These are phyloP conservation scores for Habroteleia sp. DNA, from an alignment of 2,888 invertebrate genomes.

Conservation along the genomic window DNA sequence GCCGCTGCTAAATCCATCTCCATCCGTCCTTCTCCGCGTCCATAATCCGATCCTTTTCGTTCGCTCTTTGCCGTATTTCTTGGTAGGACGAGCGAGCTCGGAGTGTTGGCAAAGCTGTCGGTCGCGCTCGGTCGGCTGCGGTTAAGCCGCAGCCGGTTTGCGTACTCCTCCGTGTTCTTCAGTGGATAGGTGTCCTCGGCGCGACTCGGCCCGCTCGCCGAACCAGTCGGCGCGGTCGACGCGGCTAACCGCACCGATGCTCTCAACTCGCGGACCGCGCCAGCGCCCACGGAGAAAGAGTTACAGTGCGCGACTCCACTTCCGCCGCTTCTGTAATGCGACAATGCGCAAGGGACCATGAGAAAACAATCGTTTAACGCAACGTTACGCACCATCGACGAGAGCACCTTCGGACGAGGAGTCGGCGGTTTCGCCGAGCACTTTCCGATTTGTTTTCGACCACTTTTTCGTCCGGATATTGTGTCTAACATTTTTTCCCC, in stretches of 20 bases:
- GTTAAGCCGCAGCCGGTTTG: conserved; percentile 76
- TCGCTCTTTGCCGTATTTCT: conserved; percentile 61
- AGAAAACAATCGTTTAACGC: conserved; percentile 62
- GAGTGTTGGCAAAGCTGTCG: conserved; percentile 63
- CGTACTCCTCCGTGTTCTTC: conserved; percentile 66
- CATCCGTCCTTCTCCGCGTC: conserved; percentile 21
- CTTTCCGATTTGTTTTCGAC: conserved; percentile 4
- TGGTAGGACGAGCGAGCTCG: conserved; percentile 61
- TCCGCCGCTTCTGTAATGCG: conserved; percentile 43
- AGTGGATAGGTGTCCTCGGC: conserved; percentile 78
- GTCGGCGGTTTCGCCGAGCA: conserved; percentile 27
- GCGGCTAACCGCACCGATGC: conserved; percentile 80
- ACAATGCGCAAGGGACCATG: conserved; percentile 50
- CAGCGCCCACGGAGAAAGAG: conserved; percentile 18
- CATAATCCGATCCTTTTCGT: conserved; percentile 43
- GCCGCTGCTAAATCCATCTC: conserved; percentile 28
- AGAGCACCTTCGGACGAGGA: conserved; percentile 33
- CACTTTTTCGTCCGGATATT: no score
- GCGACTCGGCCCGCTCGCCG: conserved; percentile 70
- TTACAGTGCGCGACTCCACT: conserved; percentile 34
- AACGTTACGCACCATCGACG: conserved; percentile 54
- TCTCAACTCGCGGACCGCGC: conserved; percentile 75
- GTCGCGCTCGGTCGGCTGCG: conserved; percentile 73
- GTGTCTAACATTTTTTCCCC: no score
- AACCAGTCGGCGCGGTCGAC: conserved; percentile 77